Conservation (phyloP, 64 coral and sea anemone species). For the Acropora yongei region DNA sequence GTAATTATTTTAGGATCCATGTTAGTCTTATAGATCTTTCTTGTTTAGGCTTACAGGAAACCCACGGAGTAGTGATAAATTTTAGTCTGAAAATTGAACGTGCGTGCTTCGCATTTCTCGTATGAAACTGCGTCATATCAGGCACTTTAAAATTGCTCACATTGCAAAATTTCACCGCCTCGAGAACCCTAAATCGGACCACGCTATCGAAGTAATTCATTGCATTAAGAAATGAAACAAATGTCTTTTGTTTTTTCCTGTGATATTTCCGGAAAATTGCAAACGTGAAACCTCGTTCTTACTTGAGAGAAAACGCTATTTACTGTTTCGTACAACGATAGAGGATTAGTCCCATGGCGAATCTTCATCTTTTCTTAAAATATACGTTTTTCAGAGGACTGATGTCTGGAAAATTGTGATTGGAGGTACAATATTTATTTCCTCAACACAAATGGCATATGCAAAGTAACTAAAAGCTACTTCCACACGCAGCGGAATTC, state of each 20-base stretch:
- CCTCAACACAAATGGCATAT: not conserved
- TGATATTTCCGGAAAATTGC: conserved; percentile 18
- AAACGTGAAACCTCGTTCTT: not conserved
- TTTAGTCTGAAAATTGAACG: too few relatives aligned
- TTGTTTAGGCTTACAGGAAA: not conserved
- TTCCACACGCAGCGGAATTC: not conserved
- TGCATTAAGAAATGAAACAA: not conserved
- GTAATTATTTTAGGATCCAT: too few relatives aligned
- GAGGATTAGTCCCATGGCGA: too few relatives aligned
- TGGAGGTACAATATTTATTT: not conserved
- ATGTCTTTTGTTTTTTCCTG: not conserved
- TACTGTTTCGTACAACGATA: not conserved
- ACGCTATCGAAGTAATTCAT: not conserved
- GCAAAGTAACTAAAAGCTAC: not conserved
- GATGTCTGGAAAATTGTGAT: not conserved
- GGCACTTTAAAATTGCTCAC: not conserved
- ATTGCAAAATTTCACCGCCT: not conserved
- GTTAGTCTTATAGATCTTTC: not conserved
- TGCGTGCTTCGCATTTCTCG: not conserved
- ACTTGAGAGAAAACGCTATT: not conserved
- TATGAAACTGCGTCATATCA: too few relatives aligned
- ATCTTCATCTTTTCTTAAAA: not conserved
- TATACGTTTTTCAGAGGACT: not conserved
- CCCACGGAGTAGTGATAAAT: not conserved
- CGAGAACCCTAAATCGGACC: not conserved